Evolutionary conservation across 2,113 vertebrate species (phyloP).

Genomic region (Mus spicilegus): DNA sequence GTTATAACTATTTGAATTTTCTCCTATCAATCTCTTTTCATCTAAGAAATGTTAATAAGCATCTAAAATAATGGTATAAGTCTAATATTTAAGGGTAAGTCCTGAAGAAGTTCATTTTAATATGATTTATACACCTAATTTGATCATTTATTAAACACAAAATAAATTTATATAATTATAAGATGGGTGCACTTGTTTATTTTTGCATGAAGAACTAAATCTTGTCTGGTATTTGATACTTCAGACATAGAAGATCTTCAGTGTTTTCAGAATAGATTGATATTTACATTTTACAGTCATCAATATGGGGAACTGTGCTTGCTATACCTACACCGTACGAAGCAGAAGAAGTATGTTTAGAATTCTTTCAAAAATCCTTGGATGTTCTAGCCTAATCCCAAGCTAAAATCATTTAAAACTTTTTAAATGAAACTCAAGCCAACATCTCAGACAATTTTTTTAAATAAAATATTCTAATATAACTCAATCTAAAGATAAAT

Average conservation of each 20-base stretch:
- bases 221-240: background rate
- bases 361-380: background rate
- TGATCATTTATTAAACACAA: background rate
- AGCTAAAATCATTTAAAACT: background rate
- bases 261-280: background rate
- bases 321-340: background rate
- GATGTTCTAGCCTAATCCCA: background rate
- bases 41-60: background rate
- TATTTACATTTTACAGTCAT: background rate
- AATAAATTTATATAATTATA: background rate
- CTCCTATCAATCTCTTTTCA: background rate
- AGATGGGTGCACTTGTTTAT: background rate
- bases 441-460: background rate
- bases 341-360: background rate
- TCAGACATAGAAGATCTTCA: background rate
- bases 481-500: background rate
- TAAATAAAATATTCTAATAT: background rate
- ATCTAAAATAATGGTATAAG: background rate
- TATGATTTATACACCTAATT: background rate
- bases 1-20: background rate
- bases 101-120: background rate
- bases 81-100: background rate
- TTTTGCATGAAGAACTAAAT: background rate
- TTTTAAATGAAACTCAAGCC: background rate
- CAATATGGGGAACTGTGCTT: background rate